Evolutionary conservation across 2,888 invertebrate genomes (phyloP), one percentile per base, ranked within the genome.

Genomic region (Micoletzkya japonica): DNA sequence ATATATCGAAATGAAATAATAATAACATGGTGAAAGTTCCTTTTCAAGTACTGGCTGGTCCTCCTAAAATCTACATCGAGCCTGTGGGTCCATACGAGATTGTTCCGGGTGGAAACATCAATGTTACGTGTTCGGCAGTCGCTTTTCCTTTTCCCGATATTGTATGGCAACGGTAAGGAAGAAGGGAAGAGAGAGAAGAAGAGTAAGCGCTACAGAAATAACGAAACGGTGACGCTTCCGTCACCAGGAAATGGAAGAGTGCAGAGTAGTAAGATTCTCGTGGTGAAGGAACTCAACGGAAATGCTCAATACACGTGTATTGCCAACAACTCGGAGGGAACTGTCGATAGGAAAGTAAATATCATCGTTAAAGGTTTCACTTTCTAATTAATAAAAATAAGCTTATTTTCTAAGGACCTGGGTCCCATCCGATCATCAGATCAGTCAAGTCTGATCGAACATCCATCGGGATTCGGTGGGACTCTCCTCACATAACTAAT

Each of bases 81-180:
- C 84, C 84, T 14, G 73, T 76, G 32, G 84, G 80, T 72, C 84
- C 84, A 2, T 85, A 76, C 50, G 77, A 83, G 64, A 79, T 82
- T 14, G 76, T 81, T 26, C 84, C 84, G 2, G 84, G 84, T 50
- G 84, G 84, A 36, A 82, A 78, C 52, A 76, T 84, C 67, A 84
- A 84, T 63, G 81, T 84, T 60, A 82, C 84, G 26, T 84, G 84
- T 73, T 74, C 81, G 1, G 80, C 81, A 24, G 84, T 83, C 10
- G 80, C 80, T 4, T 85, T 79, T 72, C 84, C 84, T 7, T 84
- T 84, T 67, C 85, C 84, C 2, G 77, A 83, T 50, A 82, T 82
- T 60, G 76, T 76, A 39, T 84, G 84, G 84, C 76, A 78, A 63
- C 75, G 80, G 81, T 81, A 52, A 66, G 28, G 24, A n/a, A n/a